Evolutionary conservation across 2,888 invertebrate genomes (phyloP), one percentile per base, ranked within the genome.

Genomic region (Nomada lathburiana): DNA sequence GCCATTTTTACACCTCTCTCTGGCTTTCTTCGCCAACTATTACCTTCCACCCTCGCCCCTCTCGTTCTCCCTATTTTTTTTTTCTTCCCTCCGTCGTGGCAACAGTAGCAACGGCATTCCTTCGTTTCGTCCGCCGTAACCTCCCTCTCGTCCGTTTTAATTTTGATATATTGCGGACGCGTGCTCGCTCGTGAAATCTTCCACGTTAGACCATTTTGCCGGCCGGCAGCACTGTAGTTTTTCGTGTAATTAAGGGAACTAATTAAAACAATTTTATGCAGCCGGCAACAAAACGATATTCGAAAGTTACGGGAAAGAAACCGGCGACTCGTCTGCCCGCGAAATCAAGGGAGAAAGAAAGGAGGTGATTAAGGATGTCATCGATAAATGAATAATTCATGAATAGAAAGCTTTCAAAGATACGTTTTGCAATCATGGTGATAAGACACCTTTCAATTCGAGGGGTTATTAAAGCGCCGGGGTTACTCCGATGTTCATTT

Each of bases 141-240:
- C 59, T 29, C 13, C 67, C 44, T 63, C 57, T 55, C 65, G 26
- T 57, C 7, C 44, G 44, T 26, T 68, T 79, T 80, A 86, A 86
- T 78, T 80, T 64, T 74, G 78, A 86, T 86, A 86, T 86, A 86
- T 72, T 57, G 78, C 62, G 26, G 62, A 73, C 80, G 75, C 75
- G 85, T 73, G 74, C 76, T 59, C 63, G 53, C 68, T 55, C 67
- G 55, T 57, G 47, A 67, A 62, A 67, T 36, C 74, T 47, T 65
- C 59, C 60, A 47, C 52, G 64, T 29, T 5, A 5, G 36, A 36
- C 36, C 36, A 36, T 36, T 36, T 5, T 36, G 36, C 7, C 7
- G 74, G 65, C 53, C 44, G 11, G 47, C 11, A 9, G 29, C 20
- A 18, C 18, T 13, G 59, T 50, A 10, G 47, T 55, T 64, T 55